A percentile compares a stretch with the other conserved stretches of the same genome.
phyloP scores from a whole-genome alignment of 2,888 invertebrate species.

The Schrankia costaestrigalis region DNA sequence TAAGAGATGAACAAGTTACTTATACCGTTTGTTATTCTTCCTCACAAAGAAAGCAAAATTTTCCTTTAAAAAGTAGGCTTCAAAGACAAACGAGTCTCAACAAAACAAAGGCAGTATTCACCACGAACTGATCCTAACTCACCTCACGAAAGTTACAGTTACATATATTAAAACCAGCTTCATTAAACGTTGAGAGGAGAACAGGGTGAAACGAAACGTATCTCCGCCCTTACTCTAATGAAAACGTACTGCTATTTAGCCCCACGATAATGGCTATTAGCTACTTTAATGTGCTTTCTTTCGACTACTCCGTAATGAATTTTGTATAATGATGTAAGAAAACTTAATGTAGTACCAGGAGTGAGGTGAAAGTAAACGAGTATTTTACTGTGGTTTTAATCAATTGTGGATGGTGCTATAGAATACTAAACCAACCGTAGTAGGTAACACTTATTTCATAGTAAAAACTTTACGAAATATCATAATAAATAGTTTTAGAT shows the following conservation, averaged over 20 bases:
- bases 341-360: too few species aligned
- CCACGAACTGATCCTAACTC: slow-evolving; percentile 1
- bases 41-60: too few species aligned
- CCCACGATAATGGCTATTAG: slow-evolving; percentile 43
- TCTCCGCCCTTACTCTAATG: slow-evolving; percentile 41
- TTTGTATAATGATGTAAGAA: slow-evolving; percentile 13
- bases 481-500: too few species aligned
- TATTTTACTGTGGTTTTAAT: too few species aligned
- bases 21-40: too few species aligned
- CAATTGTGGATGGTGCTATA: too few species aligned
- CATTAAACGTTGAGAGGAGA: slow-evolving; percentile 62
- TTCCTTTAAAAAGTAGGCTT: too few species aligned
- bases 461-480: too few species aligned
- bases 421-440: too few species aligned
- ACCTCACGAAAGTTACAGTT: slow-evolving; percentile 15
- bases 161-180: slow-evolving; percentile 56
- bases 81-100: not conserved
- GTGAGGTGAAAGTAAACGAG: slow-evolving; percentile 12
- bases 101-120: not conserved
- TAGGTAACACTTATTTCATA: too few species aligned
- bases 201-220: slow-evolving; percentile 48
- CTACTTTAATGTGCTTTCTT: slow-evolving; percentile 36
- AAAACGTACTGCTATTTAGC: slow-evolving; percentile 40
- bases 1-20: too few species aligned
- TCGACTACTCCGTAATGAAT: slow-evolving; percentile 17